Conservation (phyloP, 2,113 vertebrate species). For the Nerophis ophidion region DNA sequence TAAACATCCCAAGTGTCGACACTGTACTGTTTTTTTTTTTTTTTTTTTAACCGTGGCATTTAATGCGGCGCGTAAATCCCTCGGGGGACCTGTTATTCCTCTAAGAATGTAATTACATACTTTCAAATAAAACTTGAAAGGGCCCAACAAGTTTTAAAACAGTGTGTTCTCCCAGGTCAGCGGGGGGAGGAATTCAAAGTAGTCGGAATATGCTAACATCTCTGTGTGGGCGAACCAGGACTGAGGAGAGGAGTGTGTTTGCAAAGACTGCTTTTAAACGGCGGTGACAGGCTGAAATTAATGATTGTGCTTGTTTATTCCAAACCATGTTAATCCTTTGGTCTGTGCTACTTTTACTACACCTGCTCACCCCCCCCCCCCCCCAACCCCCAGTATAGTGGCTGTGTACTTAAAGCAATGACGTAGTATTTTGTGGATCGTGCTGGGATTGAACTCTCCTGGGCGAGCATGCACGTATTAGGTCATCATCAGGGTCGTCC, state of each 20-base stretch:
- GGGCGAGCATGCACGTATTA: constrained; percentile 41
- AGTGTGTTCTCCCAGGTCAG: constrained; percentile 86
- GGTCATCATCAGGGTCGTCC: constrained; percentile 58
- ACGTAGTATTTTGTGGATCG: constrained; percentile 61
- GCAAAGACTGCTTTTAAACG: constrained; percentile 6
- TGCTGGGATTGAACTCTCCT: constrained; percentile 49
- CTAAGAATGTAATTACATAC: constrained; percentile 99
- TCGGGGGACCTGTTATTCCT: constrained; percentile 88
- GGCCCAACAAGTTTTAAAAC: constrained; percentile 97
- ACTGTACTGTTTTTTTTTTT: constrained; percentile 65
- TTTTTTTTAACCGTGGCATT: constrained; percentile 87
- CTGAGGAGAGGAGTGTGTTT: constrained; percentile 29
- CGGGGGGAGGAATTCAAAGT: constrained; percentile 93
- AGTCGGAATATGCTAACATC: constrained; percentile 97
- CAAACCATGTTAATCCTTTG: too few species aligned
- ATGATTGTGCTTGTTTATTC: background rate
- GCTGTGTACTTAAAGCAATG: constrained; percentile 44
- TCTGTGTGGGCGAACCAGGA: constrained; percentile 69
- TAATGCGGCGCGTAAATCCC: constrained; percentile 97
- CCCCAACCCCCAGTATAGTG: constrained; percentile 27
- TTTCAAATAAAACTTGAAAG: constrained; percentile 99
- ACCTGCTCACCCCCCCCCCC: background rate
- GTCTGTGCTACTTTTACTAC: too few species aligned
- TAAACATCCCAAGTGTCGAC: constrained; percentile 73
- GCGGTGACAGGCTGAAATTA: background rate